Percentiles rank a stretch among this genome's conserved stretches.
These are phyloP conservation scores for Cepaea nemoralis DNA, from an alignment of 1,140 invertebrate species.

Conservation along the genomic window DNA sequence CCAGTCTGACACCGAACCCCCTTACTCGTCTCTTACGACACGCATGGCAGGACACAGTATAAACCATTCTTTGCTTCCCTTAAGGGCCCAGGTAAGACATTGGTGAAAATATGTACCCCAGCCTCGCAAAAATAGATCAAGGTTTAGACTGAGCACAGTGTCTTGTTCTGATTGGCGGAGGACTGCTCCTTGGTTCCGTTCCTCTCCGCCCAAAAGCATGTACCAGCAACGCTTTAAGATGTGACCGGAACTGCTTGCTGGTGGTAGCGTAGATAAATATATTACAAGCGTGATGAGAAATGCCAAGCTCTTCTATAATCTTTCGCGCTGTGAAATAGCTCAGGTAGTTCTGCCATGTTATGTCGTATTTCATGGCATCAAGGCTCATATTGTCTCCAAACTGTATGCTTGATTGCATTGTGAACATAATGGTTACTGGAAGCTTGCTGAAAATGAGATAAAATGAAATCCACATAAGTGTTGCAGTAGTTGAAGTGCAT, in stretches of 20 bases:
- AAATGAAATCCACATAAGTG: constrained; percentile 57
- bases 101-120: too few relatives aligned
- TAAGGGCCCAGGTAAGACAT: too few relatives aligned
- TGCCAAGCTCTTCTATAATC: constrained; percentile 56
- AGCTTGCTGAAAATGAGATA: constrained; percentile 64
- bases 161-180: background rate
- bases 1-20: too few relatives aligned
- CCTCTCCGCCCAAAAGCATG: constrained; percentile 32
- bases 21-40: too few relatives aligned
- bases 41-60: too few relatives aligned
- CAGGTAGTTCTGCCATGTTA: constrained; percentile 53
- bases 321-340: constrained; percentile 51
- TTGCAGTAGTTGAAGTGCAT: constrained; percentile 48
- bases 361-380: constrained; percentile 44
- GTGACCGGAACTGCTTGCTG: constrained; percentile 55
- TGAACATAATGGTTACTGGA: constrained; percentile 59
- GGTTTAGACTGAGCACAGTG: constrained; percentile 16
- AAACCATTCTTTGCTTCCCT: too few relatives aligned
- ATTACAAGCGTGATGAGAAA: constrained; percentile 64
- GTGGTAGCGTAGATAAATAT: constrained; percentile 63
- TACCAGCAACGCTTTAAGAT: constrained; percentile 37
- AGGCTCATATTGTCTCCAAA: constrained; percentile 40
- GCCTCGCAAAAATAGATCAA: too few relatives aligned
- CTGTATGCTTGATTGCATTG: constrained; percentile 48
- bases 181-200: background rate